Evolutionary conservation across 2,888 invertebrate genomes (phyloP), one percentile per base, ranked within the genome.

Genomic region (Oligia latruncula): DNA sequence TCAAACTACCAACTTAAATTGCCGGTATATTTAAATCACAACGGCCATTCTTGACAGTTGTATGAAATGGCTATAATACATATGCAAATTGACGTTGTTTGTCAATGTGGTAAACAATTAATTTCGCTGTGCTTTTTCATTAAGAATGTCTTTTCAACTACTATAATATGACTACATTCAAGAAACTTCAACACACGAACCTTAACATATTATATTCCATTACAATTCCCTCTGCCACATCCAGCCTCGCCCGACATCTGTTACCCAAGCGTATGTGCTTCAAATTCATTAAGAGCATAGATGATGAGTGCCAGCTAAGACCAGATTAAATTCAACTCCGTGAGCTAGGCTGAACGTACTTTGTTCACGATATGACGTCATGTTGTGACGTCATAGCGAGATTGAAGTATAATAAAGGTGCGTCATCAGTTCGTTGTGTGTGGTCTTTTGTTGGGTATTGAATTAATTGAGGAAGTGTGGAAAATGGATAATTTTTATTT

Each of bases 211-310:
- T 13, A 70, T 20, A 40, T 20, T 74, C 20, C 35, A 83, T 77
- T 58, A 60, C 49, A 75, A 29, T 49, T 35, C 15, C 62, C 23
- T 2, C 35, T 40, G 40, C 52, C 60, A 49, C 15, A 62, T 82
- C 23, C 55, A 82, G 77, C 52, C 29, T n/a, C 40, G 20, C n/a
- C 23, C 13, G 20, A 52, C 62, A 67, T 82, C 83, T 66, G n/a
- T 17, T 29, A 20, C 62, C 5, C 55, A 64, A 62, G 58, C 46
- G 70, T 65, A 52, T 76, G 55, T 73, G 35, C 78, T 85, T 71
- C 74, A 84, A 87, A 87, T 88, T 85, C 82, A 81, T 87, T 85
- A 87, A 83, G 75, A 86, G 88, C 82, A 85, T 82, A 85, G 58
- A 76, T 82, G 82, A 82, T 82, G 85, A 85, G 79, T 77, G 72